Conservation (phyloP, 2,888 invertebrate genomes). For the Rhyacophila evoluta region DNA sequence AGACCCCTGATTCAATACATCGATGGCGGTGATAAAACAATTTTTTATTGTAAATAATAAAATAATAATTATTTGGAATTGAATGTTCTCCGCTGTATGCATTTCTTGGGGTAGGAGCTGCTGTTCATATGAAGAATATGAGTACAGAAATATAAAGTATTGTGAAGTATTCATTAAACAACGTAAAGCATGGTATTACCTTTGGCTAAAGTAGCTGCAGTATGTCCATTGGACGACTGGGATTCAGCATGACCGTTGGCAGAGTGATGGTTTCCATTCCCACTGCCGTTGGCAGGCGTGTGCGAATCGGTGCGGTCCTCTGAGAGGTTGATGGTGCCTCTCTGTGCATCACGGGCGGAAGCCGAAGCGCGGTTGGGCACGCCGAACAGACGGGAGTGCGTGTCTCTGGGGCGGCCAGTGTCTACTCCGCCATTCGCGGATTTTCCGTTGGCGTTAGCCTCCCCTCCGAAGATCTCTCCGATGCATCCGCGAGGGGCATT, state of each 20-base stretch:
- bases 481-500: conserved; percentile 74
- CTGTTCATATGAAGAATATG: no score
- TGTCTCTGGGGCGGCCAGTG: conserved; percentile 69
- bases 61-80: no score
- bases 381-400: conserved; percentile 74
- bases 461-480: conserved; percentile 69
- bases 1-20: no score
- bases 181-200: no score
- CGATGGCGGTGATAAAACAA: no score
- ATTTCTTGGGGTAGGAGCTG: no score
- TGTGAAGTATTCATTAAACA: no score
- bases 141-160: no score
- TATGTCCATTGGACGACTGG: conserved; percentile 58
- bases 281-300: conserved; percentile 54
- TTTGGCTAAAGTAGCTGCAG: conserved; percentile 54
- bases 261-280: conserved; percentile 55
- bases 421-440: conserved; percentile 58
- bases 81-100: no score
- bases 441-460: conserved; percentile 60
- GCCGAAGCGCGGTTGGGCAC: conserved; percentile 65
- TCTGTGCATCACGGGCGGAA: conserved; percentile 73
- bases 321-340: conserved; percentile 73
- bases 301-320: conserved; percentile 58
- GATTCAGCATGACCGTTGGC: conserved; percentile 57
- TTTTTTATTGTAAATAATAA: no score